phyloP scores from a whole-genome alignment of 2,113 vertebrate genomes.

The Strix aluco region DNA sequence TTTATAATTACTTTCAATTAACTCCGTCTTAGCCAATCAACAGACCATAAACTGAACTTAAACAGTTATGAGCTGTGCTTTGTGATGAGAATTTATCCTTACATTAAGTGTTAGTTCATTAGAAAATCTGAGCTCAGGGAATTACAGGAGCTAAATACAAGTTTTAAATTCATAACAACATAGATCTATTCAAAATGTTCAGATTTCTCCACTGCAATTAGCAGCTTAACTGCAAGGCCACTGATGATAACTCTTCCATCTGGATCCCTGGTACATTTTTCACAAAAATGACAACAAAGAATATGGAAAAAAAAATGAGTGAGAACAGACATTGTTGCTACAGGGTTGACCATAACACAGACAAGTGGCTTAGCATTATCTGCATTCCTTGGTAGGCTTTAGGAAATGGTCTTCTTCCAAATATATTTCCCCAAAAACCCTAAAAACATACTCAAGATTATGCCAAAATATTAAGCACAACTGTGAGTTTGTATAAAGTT shows the following conservation, averaged over 20 bases:
- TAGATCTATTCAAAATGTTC: slow-evolving; percentile 49
- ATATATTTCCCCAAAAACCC: neutral
- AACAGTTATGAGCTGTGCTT: slow-evolving; percentile 66
- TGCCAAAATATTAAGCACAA: neutral
- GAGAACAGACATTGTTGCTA: neutral
- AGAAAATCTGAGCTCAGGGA: slow-evolving; percentile 57
- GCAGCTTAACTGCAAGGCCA: neutral
- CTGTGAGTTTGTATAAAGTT: neutral
- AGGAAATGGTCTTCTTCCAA: neutral
- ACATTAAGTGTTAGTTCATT: slow-evolving; percentile 73
- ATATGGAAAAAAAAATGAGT: neutral
- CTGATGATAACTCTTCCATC: slow-evolving; percentile 6
- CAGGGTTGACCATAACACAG: neutral
- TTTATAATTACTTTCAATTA: slow-evolving; percentile 78
- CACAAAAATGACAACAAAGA: neutral
- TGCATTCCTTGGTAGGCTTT: neutral
- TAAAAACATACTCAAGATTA: neutral
- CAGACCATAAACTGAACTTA: slow-evolving; percentile 71
- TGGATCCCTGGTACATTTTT: neutral
- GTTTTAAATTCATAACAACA: slow-evolving; percentile 49
- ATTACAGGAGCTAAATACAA: slow-evolving; percentile 58
- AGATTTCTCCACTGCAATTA: slow-evolving; percentile 9
- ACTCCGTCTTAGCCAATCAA: slow-evolving; percentile 68
- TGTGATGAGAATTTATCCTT: slow-evolving; percentile 71
- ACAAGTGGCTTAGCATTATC: neutral